Conservation (phyloP, 2,113 vertebrate species). For the Centrocercus urophasianus region DNA sequence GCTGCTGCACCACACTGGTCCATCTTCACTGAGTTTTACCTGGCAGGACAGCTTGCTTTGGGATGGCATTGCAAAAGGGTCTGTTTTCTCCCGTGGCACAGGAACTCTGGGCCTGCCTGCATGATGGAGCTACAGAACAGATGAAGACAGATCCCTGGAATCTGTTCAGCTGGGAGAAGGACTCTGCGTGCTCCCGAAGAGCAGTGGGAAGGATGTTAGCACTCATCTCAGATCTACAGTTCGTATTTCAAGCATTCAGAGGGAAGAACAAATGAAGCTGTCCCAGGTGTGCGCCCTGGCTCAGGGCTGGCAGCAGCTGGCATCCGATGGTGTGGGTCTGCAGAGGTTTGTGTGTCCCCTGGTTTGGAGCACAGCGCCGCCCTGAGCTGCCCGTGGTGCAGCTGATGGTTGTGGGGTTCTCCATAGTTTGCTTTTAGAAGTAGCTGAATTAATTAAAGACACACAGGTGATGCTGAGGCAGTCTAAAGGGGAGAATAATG, state of each 20-base stretch:
- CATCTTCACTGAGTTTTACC: neutral
- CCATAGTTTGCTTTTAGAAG: neutral
- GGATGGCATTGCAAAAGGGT: neutral
- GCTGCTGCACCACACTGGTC: accelerated
- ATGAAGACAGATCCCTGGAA: neutral
- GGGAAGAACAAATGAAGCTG: neutral
- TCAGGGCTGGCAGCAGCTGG: neutral
- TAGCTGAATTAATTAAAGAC: neutral
- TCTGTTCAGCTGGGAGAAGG: too few species aligned
- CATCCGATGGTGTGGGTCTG: neutral
- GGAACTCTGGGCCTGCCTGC: neutral
- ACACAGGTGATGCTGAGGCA: neutral
- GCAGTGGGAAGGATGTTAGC: neutral
- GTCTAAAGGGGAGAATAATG: neutral
- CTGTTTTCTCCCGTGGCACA: neutral
- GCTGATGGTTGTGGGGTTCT: neutral
- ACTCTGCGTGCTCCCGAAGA: neutral
- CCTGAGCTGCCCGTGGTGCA: neutral
- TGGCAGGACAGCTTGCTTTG: neutral
- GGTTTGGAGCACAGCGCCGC: neutral
- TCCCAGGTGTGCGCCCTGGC: accelerated
- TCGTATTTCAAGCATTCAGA: neutral
- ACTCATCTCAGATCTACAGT: neutral
- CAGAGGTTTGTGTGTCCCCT: too few species aligned
- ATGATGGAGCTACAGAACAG: neutral